Base-by-base conservation (phyloP, 2,797 vertebrate species). In the Poeciliopsis paucimaculata region DNA sequence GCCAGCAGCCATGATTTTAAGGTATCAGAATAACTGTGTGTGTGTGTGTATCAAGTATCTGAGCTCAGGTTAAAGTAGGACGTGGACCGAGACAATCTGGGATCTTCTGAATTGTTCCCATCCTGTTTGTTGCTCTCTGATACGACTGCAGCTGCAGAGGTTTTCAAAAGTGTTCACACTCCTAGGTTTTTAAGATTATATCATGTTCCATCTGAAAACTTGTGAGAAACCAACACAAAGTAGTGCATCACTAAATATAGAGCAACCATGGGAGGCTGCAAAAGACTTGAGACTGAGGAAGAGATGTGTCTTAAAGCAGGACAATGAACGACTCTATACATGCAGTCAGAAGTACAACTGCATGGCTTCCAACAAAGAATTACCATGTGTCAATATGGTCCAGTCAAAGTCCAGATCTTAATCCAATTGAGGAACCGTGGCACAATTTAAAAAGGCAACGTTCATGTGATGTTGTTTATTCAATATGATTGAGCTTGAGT, bases 41-140 rank as follows among this genome's bases (percentile, higher is more conserved):
- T 10, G 77, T 43, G 26, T 85, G 66, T 51, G 26, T 68, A 68
- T 68, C 39, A 43, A 41, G 60, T 43, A 15, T 47, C 57, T 18
- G 41, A 73, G 81, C 46, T 89, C 85, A 75, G 28, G 77, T 72
- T 78, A 26, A 68, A 45, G 2, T 3, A 70, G 18, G 71, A 83
- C 1, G 23, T 72, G 60, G n/a, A 55, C 71, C 60, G 57, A 36
- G 45, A 53, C 39, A 15, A 78, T 36, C 36, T 43, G 66, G 31
- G 28, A 2, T 2, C 13, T 45, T 62, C 60, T 46, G 49, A 72
- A 45, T 53, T 46, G 51, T 10, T 47, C 31, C 23, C 3, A 75
- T 53, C 2, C 34, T 10, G 10, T 60, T 85, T 84, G 74, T 73
- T 57, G 64, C 36, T 13, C 39, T 68, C 23, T 68, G 20, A 68